phyloP scores from a whole-genome alignment of 2,888 invertebrate genomes.

The Rhamphomyia laevipes region DNA sequence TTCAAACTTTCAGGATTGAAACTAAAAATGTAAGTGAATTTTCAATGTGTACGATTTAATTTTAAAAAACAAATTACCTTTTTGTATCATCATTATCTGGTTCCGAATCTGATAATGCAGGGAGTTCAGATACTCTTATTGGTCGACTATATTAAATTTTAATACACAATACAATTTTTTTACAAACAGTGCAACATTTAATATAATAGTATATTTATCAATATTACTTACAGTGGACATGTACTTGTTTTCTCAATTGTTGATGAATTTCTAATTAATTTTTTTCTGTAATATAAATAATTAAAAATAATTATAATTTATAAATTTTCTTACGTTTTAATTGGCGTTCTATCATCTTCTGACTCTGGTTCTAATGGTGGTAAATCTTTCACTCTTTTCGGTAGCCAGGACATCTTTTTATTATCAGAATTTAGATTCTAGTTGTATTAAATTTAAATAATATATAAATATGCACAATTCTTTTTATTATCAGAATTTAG shows the following conservation, averaged over 20 bases:
- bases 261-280: neutral
- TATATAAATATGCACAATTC: no score
- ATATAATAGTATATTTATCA: neutral
- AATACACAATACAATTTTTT: neutral
- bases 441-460: no score
- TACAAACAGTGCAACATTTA: neutral
- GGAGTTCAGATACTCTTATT: constrained; percentile 29
- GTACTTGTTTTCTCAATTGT: no score
- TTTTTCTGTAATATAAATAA: constrained; percentile 2
- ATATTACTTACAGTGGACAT: neutral
- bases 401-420: constrained; percentile 23
- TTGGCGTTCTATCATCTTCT: constrained; percentile 29
- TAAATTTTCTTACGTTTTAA: constrained; percentile 14
- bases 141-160: constrained; percentile 20
- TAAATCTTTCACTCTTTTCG: constrained; percentile 31
- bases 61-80: constrained; percentile 10
- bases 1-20: constrained; percentile 34
- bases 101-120: constrained; percentile 29
- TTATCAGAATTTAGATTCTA: no score
- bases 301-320: no score
- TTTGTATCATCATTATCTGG: constrained; percentile 22
- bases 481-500: no score
- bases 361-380: constrained; percentile 29
- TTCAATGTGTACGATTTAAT: neutral
- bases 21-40: constrained; percentile 13